Conservation (phyloP, 2,888 invertebrate species). For the Nezara viridula region DNA sequence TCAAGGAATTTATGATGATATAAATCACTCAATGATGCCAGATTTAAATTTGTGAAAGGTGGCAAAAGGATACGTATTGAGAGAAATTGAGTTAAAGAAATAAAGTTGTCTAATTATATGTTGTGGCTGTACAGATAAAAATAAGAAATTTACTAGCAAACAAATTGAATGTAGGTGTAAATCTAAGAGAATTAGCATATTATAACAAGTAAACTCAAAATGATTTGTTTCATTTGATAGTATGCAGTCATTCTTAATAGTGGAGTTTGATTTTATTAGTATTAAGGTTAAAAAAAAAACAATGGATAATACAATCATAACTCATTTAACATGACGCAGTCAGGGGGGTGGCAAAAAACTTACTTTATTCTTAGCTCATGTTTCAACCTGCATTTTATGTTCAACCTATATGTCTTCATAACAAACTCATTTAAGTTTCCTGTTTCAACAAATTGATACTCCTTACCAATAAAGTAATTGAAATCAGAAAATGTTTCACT, state of each 20-base stretch:
- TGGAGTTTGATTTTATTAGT: background rate
- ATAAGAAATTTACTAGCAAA: background rate
- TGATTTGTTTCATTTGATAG: background rate
- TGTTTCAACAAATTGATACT: background rate
- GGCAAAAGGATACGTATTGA: background rate
- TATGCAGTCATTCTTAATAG: background rate
- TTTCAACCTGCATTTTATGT: too few species aligned
- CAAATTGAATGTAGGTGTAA: background rate
- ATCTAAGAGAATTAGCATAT: background rate
- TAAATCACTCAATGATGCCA: background rate
- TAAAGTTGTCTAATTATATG: background rate
- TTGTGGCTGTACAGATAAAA: background rate
- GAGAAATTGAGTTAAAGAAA: background rate
- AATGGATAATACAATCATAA: background rate
- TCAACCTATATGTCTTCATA: too few species aligned
- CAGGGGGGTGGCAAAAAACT: too few species aligned
- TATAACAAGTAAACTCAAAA: background rate
- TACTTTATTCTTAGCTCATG: too few species aligned
- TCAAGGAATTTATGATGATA: background rate
- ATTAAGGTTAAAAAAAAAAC: background rate
- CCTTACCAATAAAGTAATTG: background rate
- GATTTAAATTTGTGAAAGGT: background rate
- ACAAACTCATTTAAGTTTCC: too few species aligned
- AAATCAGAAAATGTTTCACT: background rate
- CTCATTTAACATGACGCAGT: too few species aligned